A percentile compares a stretch with the other conserved stretches of the same genome.
Conservation (phyloP, 2,113 vertebrate genomes). For the Oryzias javanicus region DNA sequence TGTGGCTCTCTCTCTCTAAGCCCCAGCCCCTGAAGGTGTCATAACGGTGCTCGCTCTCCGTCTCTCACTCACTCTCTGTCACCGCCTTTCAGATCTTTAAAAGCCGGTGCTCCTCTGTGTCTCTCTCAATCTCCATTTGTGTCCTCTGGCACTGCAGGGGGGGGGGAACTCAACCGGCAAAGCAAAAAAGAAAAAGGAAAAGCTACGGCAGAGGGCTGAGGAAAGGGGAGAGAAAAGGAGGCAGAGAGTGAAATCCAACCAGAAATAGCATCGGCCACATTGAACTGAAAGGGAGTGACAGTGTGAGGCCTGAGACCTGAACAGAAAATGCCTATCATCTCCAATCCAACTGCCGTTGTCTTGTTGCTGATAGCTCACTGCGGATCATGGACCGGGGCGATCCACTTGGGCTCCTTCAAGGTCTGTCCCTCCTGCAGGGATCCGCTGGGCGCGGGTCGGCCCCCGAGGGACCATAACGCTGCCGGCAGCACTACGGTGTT, state of each 20-base stretch:
- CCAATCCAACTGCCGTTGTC: constrained; percentile 70
- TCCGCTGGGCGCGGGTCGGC: constrained; percentile 64
- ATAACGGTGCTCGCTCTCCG: constrained; percentile 75
- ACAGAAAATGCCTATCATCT: constrained; percentile 75
- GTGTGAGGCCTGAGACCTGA: constrained; percentile 68
- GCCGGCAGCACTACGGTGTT: constrained; percentile 70
- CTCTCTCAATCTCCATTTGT: constrained; percentile 77
- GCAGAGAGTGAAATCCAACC: constrained; percentile 62
- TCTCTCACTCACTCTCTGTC: constrained; percentile 70
- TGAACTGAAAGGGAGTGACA: constrained; percentile 65
- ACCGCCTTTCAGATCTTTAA: constrained; percentile 82
- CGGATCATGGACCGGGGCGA: constrained; percentile 70
- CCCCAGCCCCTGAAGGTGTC: constrained; percentile 83
- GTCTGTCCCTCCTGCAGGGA: constrained; percentile 75
- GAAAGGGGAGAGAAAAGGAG: constrained; percentile 42
- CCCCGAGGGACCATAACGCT: constrained; percentile 69
- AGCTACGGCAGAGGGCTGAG: constrained; percentile 58
- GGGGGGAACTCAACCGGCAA: constrained; percentile 58
- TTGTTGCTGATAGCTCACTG: constrained; percentile 76
- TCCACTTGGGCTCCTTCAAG: constrained; percentile 72
- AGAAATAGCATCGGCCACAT: constrained; percentile 74
- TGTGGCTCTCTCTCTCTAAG: constrained; percentile 55
- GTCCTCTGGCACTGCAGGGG: constrained; percentile 78
- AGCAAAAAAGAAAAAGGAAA: constrained; percentile 56
- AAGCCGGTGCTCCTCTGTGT: constrained; percentile 77